Evolutionary conservation across 1,140 invertebrate genomes (phyloP), one percentile per base, ranked within the genome.

Genomic region (Heliconius hermathena): DNA sequence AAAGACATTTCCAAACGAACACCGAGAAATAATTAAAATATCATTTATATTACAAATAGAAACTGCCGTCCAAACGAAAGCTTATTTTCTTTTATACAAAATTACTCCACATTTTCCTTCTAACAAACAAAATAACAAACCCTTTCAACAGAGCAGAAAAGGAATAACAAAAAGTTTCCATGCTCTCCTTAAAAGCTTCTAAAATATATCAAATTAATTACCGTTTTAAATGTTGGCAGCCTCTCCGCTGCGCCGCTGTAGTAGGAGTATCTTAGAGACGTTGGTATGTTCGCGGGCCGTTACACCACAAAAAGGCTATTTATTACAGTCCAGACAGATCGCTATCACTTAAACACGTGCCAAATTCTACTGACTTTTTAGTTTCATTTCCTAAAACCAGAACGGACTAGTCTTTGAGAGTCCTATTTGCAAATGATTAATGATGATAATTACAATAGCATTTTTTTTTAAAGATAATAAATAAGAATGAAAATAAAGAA

Each of bases 251-350:
- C 41, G 71, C 71, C 29, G 22, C 71, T 66, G 6, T 41, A 54
- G 75, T 71, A 71, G 60, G 26, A 54, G 76, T 71, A 71, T 72
- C 70, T 77, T 52, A 49, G 75, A 77, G 70, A 77, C 26, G 76
- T 72, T 74, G 71, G 73, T 70, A 73, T 81, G 79, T 77, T 81
- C 74, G 54, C 79, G 79, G 36, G 60, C 79, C 75, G 79, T 76
- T 77, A 77, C 74, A 80, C 75, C 79, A 80, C 79, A 76, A 80
- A 80, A 80, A 80, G 79, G 38, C 79, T 74, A 80, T 80, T 80
- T 74, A 80, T 80, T 80, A 80, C 70, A 22, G 74, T 16, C 49
- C 75, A 73, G 74, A 80, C 70, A 81, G 79, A 81, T 81, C 79
- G 38, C 79, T 81, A 81, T 81, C 79, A 73, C 79, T 81, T 73